These are phyloP conservation scores for Gallinago jamesoni DNA, from an alignment of 2,113 vertebrate species.

Conservation along the genomic window DNA sequence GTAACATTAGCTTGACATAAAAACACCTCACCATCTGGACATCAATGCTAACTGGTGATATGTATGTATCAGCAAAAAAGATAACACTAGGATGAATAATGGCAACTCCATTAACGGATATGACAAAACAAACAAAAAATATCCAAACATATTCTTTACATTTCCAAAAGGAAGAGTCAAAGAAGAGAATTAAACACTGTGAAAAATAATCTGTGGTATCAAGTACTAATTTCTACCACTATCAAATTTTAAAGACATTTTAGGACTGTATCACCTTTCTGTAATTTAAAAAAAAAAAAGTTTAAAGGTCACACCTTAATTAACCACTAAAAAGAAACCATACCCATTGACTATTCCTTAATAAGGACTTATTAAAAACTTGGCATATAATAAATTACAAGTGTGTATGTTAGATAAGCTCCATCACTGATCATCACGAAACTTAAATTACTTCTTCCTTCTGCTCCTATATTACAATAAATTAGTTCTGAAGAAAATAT, in stretches of 20 bases:
- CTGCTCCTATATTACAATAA: not conserved
- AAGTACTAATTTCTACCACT: not conserved
- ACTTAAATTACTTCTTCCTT: not conserved
- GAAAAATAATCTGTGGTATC: not conserved
- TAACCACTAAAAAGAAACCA: not conserved
- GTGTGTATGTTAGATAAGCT: not conserved
- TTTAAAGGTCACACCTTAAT: not conserved
- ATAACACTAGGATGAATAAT: not conserved
- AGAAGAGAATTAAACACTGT: not conserved
- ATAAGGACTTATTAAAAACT: not conserved
- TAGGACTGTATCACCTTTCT: not conserved
- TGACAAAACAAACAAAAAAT: not conserved
- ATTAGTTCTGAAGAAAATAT: not conserved
- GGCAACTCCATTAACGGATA: accelerated
- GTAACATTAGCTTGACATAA: not conserved
- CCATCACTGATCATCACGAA: not conserved
- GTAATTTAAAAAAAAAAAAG: not conserved
- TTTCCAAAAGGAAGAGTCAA: not conserved
- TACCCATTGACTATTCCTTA: not conserved
- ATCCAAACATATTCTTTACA: not conserved
- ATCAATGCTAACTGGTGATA: not conserved
- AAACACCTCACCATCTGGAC: not conserved
- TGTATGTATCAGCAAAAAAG: not conserved
- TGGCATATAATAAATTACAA: not conserved
- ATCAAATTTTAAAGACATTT: not conserved